A percentile compares a stretch with the other conserved stretches of the same genome.
phyloP scores from a whole-genome alignment of 2,113 vertebrate species.

The Felis catus region F.catus_Fca126_mat1.0 CM031413.1:102832001-102832500 shows the following conservation, averaged over 20 bases:
- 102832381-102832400: neutral
- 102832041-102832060: slow-evolving; percentile 74
- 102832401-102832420: neutral
- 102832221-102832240: neutral
- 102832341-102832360: neutral
- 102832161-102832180: slow-evolving; percentile 30
- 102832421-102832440: neutral
- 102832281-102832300: neutral
- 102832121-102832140: slow-evolving; percentile 48
- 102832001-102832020: slow-evolving; percentile 67
- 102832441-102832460: neutral
- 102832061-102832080: slow-evolving; percentile 75
- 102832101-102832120: slow-evolving; percentile 67
- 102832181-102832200: slow-evolving; percentile 18
- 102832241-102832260: neutral
- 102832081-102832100: slow-evolving; percentile 73
- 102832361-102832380: neutral
- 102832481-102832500: neutral
- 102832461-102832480: neutral
- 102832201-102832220: neutral
- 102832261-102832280: neutral
- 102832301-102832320: neutral
- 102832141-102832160: slow-evolving; percentile 16
- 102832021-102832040: slow-evolving; percentile 78
- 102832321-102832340: neutral